Conservation (phyloP, 2,888 invertebrate species). For the Lithophane socia region DNA sequence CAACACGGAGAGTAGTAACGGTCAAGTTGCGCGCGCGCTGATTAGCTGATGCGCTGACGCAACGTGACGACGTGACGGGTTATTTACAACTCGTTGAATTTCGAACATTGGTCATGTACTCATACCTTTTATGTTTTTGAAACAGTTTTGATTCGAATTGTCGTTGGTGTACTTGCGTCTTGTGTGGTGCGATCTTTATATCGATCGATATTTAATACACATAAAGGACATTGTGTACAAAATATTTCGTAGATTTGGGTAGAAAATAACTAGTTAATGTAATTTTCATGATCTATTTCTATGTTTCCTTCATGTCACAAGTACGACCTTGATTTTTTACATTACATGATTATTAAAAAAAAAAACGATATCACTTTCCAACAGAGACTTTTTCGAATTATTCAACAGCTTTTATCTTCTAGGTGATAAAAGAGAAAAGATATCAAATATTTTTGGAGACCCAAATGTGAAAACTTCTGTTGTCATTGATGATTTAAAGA, state of each 20-base stretch:
- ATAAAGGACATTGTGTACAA: neutral
- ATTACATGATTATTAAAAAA: neutral
- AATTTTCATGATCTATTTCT: neutral
- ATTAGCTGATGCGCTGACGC: conserved; percentile 60
- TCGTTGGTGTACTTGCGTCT: neutral
- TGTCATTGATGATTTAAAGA: conserved; percentile 14
- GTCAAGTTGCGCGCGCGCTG: conserved; percentile 55
- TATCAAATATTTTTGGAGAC: neutral
- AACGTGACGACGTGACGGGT: conserved; percentile 41
- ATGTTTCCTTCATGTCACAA: neutral
- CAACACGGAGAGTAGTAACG: conserved; percentile 36
- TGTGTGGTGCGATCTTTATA: neutral
- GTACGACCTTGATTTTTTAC: neutral
- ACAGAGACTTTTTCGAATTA: neutral
- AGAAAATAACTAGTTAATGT: neutral
- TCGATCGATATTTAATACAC: no score
- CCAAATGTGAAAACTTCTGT: conserved; percentile 36
- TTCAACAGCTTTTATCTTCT: conserved; percentile 20
- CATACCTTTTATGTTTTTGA: neutral
- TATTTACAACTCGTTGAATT: conserved; percentile 34
- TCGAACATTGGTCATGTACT: conserved; percentile 31
- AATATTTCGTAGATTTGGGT: conserved; percentile 1
- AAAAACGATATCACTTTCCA: no score
- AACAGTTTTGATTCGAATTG: conserved; percentile 8
- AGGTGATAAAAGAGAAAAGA: conserved; percentile 36